Percentiles rank a stretch among this genome's conserved stretches.
Evolutionary conservation across 1,140 invertebrate species (phyloP).

Genomic region (Euwallacea similis): DNA sequence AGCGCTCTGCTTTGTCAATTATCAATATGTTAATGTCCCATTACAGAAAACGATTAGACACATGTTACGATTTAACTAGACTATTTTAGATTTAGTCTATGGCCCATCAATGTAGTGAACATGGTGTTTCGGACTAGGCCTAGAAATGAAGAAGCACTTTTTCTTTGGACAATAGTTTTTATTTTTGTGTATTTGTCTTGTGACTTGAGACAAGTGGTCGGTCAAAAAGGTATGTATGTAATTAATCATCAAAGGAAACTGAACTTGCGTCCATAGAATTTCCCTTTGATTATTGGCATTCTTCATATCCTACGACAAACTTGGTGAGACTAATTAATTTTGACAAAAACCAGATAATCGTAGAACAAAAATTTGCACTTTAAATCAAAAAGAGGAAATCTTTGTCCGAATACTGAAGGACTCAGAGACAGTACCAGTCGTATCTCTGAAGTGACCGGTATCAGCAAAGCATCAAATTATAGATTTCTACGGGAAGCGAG

Average conservation of each 20-base stretch:
- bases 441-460: too few relatives aligned
- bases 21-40: constrained; percentile 36
- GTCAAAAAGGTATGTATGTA: constrained; percentile 25
- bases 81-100: constrained; percentile 19
- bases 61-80: constrained; percentile 18
- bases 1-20: constrained; percentile 33
- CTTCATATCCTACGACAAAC: too few relatives aligned
- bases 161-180: neutral
- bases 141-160: constrained; percentile 16
- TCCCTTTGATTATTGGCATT: too few relatives aligned
- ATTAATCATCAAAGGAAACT: neutral
- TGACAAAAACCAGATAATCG: too few relatives aligned
- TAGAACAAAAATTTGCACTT: too few relatives aligned
- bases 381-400: too few relatives aligned
- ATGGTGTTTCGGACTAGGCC: constrained; percentile 37
- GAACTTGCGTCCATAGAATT: neutral
- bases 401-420: too few relatives aligned
- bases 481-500: neutral
- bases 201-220: neutral
- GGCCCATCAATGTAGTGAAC: constrained; percentile 26
- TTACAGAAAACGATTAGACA: constrained; percentile 22
- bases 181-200: constrained; percentile 18
- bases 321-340: too few relatives aligned
- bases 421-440: too few relatives aligned
- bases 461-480: too few relatives aligned